These are phyloP conservation scores for Tortrix viridana DNA, from an alignment of 2,888 invertebrate species.

Conservation along the genomic window DNA sequence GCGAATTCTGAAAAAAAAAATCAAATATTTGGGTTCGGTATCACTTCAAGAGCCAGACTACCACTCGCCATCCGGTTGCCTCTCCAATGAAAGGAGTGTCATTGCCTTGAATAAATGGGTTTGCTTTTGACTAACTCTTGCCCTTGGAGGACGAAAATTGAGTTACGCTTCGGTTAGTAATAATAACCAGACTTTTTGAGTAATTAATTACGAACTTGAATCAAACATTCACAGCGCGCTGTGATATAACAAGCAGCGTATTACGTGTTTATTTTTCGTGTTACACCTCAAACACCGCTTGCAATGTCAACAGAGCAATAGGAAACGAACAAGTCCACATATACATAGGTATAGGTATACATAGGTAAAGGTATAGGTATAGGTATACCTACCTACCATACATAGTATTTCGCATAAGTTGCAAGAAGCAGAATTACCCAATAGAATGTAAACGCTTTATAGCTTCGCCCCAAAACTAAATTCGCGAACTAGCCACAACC, in stretches of 20 bases:
- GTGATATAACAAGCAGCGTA: constrained; percentile 7
- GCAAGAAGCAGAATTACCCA: not conserved
- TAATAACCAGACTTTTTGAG: constrained; percentile 2
- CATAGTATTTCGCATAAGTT: not conserved
- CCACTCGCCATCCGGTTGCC: too few species aligned
- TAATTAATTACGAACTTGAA: constrained; percentile 12
- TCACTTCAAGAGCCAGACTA: too few species aligned
- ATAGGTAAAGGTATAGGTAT: too few species aligned
- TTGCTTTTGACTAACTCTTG: too few species aligned
- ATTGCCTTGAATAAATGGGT: too few species aligned
- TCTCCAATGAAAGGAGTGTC: too few species aligned
- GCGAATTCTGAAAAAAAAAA: too few species aligned
- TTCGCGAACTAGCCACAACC: constrained; percentile 15
- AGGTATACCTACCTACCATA: too few species aligned
- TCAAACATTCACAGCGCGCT: constrained; percentile 9
- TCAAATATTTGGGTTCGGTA: too few species aligned
- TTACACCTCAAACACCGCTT: constrained; percentile 16
- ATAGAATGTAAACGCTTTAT: not conserved
- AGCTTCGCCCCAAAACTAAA: constrained; percentile 20
- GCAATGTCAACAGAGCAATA: constrained; percentile 24
- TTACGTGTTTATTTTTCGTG: constrained; percentile 13
- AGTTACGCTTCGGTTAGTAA: not conserved
- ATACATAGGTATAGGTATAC: too few species aligned
- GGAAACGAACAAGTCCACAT: not conserved
- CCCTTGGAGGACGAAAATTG: too few species aligned